Evolutionary conservation across 2,888 invertebrate species (phyloP).

Genomic region (Acronicta leporina): DNA sequence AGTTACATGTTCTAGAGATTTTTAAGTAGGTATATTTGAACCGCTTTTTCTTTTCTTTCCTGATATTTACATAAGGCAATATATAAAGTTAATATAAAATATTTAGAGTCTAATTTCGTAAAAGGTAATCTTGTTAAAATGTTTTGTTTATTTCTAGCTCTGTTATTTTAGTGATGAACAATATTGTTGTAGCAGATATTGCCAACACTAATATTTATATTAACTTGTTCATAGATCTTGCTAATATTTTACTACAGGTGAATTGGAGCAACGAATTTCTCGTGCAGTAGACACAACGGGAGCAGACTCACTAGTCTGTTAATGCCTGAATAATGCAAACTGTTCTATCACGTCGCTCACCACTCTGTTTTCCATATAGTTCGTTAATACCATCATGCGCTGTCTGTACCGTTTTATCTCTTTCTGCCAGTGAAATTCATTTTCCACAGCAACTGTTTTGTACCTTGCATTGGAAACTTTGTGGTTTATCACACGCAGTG

Average conservation of each 20-base stretch:
- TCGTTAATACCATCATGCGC: constrained; percentile 32
- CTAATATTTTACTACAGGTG: constrained; percentile 11
- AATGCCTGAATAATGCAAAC: constrained; percentile 64
- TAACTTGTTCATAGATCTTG: constrained; percentile 9
- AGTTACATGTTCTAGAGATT: background rate
- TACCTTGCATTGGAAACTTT: too few species aligned
- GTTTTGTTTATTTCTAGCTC: background rate
- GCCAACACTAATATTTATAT: constrained; percentile 4
- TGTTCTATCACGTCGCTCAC: constrained; percentile 36
- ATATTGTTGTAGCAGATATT: constrained; percentile 12
- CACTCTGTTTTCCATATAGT: constrained; percentile 39
- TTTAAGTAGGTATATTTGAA: background rate
- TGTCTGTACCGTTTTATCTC: constrained; percentile 9
- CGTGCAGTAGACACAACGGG: constrained; percentile 25
- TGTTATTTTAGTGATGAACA: background rate
- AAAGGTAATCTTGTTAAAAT: background rate
- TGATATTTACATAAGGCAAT: too few species aligned
- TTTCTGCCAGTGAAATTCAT: constrained; percentile 11
- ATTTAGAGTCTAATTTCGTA: background rate
- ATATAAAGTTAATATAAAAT: too few species aligned
- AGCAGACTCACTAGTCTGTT: constrained; percentile 18
- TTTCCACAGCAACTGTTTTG: background rate
- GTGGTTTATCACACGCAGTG: background rate
- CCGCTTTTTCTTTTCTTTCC: too few species aligned
- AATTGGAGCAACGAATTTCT: constrained; percentile 17